Conservation (phyloP, 2,888 invertebrate species). For the Agrypnus murinus region DNA sequence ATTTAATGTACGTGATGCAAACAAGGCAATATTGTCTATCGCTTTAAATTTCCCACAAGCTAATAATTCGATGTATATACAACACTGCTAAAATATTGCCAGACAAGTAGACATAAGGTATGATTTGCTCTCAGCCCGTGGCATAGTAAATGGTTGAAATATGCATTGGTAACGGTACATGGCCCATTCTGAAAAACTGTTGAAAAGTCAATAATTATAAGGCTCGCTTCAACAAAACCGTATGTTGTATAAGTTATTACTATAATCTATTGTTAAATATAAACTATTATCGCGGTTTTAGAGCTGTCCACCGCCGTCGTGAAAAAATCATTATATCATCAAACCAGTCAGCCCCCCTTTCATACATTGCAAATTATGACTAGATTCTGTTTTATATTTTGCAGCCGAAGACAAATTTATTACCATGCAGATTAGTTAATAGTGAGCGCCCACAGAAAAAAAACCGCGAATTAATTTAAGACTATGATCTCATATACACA, state of each 20-base stretch:
- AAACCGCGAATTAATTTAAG: slow-evolving; percentile 18
- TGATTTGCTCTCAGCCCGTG: slow-evolving; percentile 47
- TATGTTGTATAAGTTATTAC: slow-evolving; percentile 49
- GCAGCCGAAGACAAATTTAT: slow-evolving; percentile 19
- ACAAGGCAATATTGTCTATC: slow-evolving; percentile 41
- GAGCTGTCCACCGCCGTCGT: slow-evolving; percentile 1
- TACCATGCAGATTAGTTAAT: slow-evolving; percentile 37
- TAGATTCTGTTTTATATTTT: slow-evolving; percentile 13
- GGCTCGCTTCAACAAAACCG: slow-evolving; percentile 45
- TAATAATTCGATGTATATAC: slow-evolving; percentile 46
- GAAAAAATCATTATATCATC: slow-evolving; percentile 28
- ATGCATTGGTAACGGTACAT: slow-evolving; percentile 47
- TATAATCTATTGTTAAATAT: slow-evolving; percentile 50
- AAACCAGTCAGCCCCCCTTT: slow-evolving; percentile 11
- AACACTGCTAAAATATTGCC: slow-evolving; percentile 47
- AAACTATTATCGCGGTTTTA: slow-evolving; percentile 41
- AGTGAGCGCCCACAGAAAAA: slow-evolving; percentile 13
- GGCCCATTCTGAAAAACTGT: slow-evolving; percentile 50
- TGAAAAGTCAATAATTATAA: slow-evolving; percentile 51
- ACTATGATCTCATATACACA: no score
- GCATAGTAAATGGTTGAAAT: slow-evolving; percentile 45
- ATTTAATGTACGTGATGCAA: slow-evolving; percentile 31
- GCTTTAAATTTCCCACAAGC: slow-evolving; percentile 46
- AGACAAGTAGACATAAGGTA: slow-evolving; percentile 47
- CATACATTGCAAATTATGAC: slow-evolving; percentile 33